Percentiles rank a stretch among this genome's conserved stretches.
phyloP scores from a whole-genome alignment of 2,888 invertebrate species.

The Cataglyphis albicans region DNA sequence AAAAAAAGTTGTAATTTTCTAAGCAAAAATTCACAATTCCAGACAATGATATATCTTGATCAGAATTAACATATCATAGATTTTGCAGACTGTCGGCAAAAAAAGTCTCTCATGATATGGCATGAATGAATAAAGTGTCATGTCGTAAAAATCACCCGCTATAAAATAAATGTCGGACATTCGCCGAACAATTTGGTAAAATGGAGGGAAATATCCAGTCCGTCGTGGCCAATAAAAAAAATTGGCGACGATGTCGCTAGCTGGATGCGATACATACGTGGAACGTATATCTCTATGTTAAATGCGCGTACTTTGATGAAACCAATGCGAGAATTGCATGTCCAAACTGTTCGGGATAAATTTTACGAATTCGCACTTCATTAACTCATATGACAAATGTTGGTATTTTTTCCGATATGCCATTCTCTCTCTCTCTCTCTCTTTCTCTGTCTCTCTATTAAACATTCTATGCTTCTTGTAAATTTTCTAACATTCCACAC shows the following conservation, averaged over 20 bases:
- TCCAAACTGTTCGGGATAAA: not conserved
- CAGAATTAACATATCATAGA: not conserved
- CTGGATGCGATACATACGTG: not conserved
- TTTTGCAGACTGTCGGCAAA: not conserved
- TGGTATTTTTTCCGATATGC: slow-evolving; percentile 22
- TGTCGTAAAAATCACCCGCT: slow-evolving; percentile 10
- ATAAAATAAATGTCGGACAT: not conserved
- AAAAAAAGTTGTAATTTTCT: not conserved
- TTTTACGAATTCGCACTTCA: slow-evolving; percentile 12
- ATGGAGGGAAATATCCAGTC: not conserved
- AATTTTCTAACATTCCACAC: not conserved
- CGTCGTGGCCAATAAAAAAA: slow-evolving; percentile 7
- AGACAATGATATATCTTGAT: not conserved
- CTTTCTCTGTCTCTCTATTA: not conserved
- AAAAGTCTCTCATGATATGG: not conserved
- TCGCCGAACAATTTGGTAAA: slow-evolving; percentile 9
- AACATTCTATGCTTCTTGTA: not conserved
- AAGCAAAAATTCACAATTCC: not conserved
- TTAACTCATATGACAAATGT: not conserved
- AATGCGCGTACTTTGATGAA: not conserved
- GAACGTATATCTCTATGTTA: not conserved
- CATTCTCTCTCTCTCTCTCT: no score
- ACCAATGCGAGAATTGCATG: slow-evolving; percentile 13
- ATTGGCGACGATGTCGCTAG: not conserved
- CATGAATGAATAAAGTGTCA: not conserved